Evolutionary conservation across 2,113 vertebrate genomes (phyloP).

Genomic region (Pomatostomus ruficeps): DNA sequence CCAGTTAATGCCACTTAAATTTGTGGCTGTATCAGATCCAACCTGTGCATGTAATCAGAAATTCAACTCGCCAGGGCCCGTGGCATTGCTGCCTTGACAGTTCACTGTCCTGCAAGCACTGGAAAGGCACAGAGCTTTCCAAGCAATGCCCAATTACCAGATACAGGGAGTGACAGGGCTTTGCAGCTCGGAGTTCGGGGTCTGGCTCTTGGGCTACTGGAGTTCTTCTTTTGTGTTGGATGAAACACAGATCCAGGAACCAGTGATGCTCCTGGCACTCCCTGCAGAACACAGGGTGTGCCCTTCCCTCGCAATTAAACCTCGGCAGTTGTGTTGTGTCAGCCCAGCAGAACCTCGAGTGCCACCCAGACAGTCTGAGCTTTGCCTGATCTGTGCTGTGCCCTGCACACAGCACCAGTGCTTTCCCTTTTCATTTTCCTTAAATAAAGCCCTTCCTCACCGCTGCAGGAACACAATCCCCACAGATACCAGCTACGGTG

Average conservation of each 20-base stretch:
- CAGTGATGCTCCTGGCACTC: not conserved
- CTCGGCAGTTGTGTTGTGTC: not conserved
- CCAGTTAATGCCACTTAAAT: not conserved
- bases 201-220: not conserved
- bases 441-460: not conserved
- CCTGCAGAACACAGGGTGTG: not conserved
- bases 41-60: not conserved
- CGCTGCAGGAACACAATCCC: not conserved
- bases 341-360: not conserved
- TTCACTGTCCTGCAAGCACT: not conserved
- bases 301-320: not conserved
- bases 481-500: not conserved
- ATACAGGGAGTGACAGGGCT: not conserved
- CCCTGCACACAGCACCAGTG: not conserved
- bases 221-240: not conserved
- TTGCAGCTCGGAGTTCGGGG: not conserved
- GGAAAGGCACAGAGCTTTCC: not conserved
- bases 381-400: not conserved
- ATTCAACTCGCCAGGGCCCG: not conserved
- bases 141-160: not conserved
- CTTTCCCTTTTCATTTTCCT: not conserved
- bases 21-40: not conserved
- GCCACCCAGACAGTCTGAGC: not conserved
- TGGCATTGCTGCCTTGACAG: not conserved
- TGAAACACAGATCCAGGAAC: not conserved